Conservation (phyloP, 30 jellyfish, hydroid and myxozoan genomes). For the Pseudorhiza aurosa region DNA sequence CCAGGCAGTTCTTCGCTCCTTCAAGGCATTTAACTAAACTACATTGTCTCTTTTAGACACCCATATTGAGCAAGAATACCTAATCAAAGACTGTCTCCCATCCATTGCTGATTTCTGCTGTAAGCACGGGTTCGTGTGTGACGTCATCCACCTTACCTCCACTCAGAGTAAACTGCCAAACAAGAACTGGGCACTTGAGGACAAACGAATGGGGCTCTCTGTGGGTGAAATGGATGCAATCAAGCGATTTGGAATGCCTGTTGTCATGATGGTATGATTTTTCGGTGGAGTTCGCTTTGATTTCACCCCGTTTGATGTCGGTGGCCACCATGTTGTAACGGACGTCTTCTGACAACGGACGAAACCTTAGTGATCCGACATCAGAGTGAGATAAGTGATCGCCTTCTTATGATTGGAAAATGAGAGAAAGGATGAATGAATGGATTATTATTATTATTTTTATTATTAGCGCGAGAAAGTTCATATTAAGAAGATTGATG, state of each 20-base stretch:
- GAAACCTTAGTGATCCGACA: no score
- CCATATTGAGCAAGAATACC: constrained; percentile 18
- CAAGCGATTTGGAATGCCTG: constrained; percentile 46
- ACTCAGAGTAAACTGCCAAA: not conserved
- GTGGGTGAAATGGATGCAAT: constrained; percentile 19
- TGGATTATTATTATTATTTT: no score
- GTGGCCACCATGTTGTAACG: no score
- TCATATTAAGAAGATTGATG: no score
- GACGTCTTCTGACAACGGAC: no score
- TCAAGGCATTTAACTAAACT: not conserved
- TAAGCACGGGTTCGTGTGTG: constrained; percentile 43
- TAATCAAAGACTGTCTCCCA: constrained; percentile 33
- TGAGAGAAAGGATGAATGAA: no score
- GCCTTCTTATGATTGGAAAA: no score
- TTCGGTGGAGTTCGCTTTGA: no score
- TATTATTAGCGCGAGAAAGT: no score
- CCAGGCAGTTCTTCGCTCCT: no score
- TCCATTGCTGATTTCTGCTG: constrained; percentile 20
- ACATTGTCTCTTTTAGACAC: not conserved
- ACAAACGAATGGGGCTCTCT: not conserved
- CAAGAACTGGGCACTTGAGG: constrained; percentile 29
- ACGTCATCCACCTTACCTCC: constrained; percentile 23
- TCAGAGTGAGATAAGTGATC: no score
- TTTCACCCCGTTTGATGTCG: no score
- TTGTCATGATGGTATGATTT: constrained; percentile 9